Evolutionary conservation across 2,888 invertebrate genomes (phyloP).

Genomic region (Caradrina kadenii): DNA sequence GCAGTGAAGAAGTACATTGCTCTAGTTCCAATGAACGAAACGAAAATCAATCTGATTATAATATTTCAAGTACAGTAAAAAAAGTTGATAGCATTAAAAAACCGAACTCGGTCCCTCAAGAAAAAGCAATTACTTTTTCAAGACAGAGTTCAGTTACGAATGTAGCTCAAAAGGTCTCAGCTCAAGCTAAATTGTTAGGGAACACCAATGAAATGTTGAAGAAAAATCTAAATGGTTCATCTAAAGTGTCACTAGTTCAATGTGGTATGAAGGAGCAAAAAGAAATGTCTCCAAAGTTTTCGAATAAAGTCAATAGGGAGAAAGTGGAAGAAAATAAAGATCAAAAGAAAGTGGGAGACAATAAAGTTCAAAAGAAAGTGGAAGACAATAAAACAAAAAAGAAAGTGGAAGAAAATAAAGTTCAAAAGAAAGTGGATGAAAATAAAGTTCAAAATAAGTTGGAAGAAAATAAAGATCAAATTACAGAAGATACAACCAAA

Average conservation of each 20-base stretch:
- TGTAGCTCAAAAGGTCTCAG: neutral
- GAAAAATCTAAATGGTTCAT: constrained; percentile 37
- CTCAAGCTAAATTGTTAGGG: constrained; percentile 7
- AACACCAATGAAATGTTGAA: constrained; percentile 6
- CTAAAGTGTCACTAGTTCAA: constrained; percentile 42
- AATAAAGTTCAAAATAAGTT: too few species aligned
- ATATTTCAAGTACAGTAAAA: constrained; percentile 7
- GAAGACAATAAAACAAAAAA: constrained; percentile 3
- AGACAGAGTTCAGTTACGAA: constrained; percentile 6
- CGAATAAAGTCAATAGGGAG: neutral
- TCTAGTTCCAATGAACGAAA: constrained; percentile 15
- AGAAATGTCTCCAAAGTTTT: neutral
- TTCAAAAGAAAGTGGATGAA: too few species aligned
- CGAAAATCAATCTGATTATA: constrained; percentile 27
- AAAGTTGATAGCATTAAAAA: constrained; percentile 2
- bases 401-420: too few species aligned
- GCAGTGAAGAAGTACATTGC: constrained; percentile 26
- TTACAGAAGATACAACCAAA: constrained; percentile 15
- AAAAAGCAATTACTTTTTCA: neutral
- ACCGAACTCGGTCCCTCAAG: constrained; percentile 7
- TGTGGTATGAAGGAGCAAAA: constrained; percentile 5
- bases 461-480: constrained; percentile 5
- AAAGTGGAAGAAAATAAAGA: too few species aligned
- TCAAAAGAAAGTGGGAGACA: too few species aligned
- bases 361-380: too few species aligned